Base-by-base conservation (phyloP, 1,140 invertebrate species). In the Danaus plexippus region DNA sequence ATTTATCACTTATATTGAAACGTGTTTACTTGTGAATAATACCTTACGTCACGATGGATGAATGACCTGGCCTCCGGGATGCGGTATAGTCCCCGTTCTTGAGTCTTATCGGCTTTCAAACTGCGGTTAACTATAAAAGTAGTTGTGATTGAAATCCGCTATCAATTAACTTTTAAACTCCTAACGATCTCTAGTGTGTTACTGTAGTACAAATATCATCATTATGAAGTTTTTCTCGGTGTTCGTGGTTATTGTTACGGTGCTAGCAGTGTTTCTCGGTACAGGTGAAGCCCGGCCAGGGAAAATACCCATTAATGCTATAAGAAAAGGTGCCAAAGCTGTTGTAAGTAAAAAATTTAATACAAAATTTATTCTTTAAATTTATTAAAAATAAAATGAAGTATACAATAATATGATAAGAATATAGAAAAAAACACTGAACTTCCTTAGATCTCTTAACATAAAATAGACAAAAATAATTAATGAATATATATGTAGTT, bases 271-370 rank as follows among this genome's bases (percentile, higher is more conserved):
- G 8, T 54, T 70, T 5, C 9, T 56, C 18, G 52, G 43, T 10
- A 13, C 64, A 8, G 49, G 11, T 18, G 63, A 66, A 9, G 63
- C 63, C 1, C 57, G 62, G 44, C 64, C 59, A 6, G 58, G 60
- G 2, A 71, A 67, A 56, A 70, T 69, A 42, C 61, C 62, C 10
- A 12, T 67, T 7, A 53, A 50, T 3, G 66, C 61, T 18, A 66
- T 71, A 42, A 71, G 61, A 47, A 71, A 68, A 54, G 69, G 69
- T 32, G 66, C 66, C n/a, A 32, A 64, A 61, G 54, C 57, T 52
- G 53, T 71, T 46, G 69, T 71, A 46, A 68, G 69, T 66, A 53
- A 1, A 11, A 9, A 53, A 13, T 42, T 60, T 40, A 50, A 11
- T 11, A 50, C 5, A 15, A 12, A 12, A 1, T 44, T 32, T 45